A percentile compares a stretch with the other conserved stretches of the same genome.
Conservation (phyloP, 30 jellyfish, hydroid and myxozoan genomes). For the Aurelia coerulea region DNA sequence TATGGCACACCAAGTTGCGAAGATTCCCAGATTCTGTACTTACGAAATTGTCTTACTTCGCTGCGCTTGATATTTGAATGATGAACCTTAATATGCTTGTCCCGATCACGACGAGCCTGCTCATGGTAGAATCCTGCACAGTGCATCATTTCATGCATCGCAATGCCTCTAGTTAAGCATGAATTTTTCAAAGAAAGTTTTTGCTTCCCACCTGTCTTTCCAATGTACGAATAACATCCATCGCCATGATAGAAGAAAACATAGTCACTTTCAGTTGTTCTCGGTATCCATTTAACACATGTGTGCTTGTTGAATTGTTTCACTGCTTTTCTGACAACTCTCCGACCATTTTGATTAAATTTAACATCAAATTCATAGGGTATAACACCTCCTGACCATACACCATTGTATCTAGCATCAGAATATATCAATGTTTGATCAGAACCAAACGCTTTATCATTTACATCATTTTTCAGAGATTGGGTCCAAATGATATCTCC, state of each 20-base stretch:
- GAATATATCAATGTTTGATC: too few relatives aligned
- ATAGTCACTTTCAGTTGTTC: slow-evolving; percentile 64
- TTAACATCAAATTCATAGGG: too few relatives aligned
- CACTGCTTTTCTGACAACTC: slow-evolving; percentile 62
- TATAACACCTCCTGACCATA: too few relatives aligned
- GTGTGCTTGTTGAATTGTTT: slow-evolving; percentile 72
- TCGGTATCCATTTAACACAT: slow-evolving; percentile 81
- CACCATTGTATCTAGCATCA: too few relatives aligned
- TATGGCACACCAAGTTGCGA: slow-evolving; percentile 75
- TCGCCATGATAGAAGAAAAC: slow-evolving; percentile 74
- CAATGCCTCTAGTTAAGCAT: slow-evolving; percentile 77
- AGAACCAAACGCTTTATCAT: too few relatives aligned
- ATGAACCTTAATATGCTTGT: slow-evolving; percentile 15
- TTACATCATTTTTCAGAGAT: too few relatives aligned
- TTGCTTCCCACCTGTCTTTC: slow-evolving; percentile 85
- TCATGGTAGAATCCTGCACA: slow-evolving; percentile 71
- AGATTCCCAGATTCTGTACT: slow-evolving; percentile 84
- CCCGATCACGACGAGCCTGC: slow-evolving; percentile 59
- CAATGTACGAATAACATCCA: slow-evolving; percentile 89
- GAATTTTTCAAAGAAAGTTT: slow-evolving; percentile 67
- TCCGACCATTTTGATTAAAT: slow-evolving; percentile 5
- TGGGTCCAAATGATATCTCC: too few relatives aligned
- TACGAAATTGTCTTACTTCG: slow-evolving; percentile 74
- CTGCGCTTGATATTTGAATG: slow-evolving; percentile 10
- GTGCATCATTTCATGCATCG: slow-evolving; percentile 95